phyloP scores from a whole-genome alignment of 2,797 vertebrate species.

The Valencia hispanica region DNA sequence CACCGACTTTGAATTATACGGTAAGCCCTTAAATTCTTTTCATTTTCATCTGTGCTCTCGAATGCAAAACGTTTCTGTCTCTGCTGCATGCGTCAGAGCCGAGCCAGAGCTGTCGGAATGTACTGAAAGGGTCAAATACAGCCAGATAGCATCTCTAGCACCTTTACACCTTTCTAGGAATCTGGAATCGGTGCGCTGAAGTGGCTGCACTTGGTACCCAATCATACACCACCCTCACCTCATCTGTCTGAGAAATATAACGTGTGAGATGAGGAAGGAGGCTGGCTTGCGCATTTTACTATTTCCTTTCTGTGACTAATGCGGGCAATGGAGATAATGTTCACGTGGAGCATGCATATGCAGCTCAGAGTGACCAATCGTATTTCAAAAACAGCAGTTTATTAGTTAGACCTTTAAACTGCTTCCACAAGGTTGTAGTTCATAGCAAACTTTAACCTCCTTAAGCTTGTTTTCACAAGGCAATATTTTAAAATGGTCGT shows the following conservation, averaged over 20 bases:
- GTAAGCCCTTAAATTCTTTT: slow-evolving; percentile 73
- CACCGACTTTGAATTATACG: slow-evolving; percentile 94
- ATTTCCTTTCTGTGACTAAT: too few relatives aligned
- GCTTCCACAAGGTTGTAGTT: too few relatives aligned
- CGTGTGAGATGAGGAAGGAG: slow-evolving; percentile 39
- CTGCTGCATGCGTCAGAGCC: background rate
- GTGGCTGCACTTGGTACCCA: slow-evolving; percentile 24
- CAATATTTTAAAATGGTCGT: too few relatives aligned
- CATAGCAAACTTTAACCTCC: too few relatives aligned
- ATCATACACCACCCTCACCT: slow-evolving; percentile 33
- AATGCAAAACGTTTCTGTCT: background rate
- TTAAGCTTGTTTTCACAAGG: too few relatives aligned
- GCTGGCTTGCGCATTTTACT: too few relatives aligned
- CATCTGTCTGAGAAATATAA: slow-evolving; percentile 24
- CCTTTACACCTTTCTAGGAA: slow-evolving; percentile 13
- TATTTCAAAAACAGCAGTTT: too few relatives aligned
- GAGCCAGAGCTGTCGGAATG: background rate
- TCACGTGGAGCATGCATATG: too few relatives aligned
- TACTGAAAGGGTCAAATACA: slow-evolving; percentile 11
- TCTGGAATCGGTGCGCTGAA: slow-evolving; percentile 11
- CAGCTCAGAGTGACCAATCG: too few relatives aligned
- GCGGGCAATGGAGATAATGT: too few relatives aligned
- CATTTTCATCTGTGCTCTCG: background rate
- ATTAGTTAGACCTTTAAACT: too few relatives aligned
- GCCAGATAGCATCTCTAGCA: slow-evolving; percentile 16